Percentiles rank a stretch among this genome's conserved stretches.
Conservation (phyloP, 2,888 invertebrate genomes). For the Xanthia togata region DNA sequence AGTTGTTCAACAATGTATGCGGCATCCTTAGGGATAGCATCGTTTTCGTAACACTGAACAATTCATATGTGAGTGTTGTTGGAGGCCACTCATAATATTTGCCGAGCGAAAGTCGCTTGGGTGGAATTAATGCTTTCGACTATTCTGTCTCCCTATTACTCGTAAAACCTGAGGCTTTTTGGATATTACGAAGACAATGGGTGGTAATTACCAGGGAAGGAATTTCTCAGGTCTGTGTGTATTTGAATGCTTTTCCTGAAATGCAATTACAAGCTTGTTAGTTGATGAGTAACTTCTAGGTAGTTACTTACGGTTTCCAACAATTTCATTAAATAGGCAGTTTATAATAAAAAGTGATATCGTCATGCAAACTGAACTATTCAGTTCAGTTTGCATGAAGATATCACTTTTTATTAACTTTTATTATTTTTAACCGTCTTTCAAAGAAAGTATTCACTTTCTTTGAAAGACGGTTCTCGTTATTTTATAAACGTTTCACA, state of each 20-base stretch:
- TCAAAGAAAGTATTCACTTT: too few species aligned
- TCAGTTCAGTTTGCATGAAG: too few species aligned
- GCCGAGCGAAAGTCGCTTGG: slow-evolving; percentile 71
- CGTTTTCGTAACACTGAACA: slow-evolving; percentile 76
- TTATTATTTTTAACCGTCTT: too few species aligned
- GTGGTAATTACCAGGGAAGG: slow-evolving; percentile 2
- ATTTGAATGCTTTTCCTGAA: not conserved
- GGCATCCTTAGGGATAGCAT: slow-evolving; percentile 71
- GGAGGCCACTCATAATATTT: slow-evolving; percentile 79
- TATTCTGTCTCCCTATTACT: slow-evolving; percentile 50
- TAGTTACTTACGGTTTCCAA: not conserved
- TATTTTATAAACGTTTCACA: not conserved
- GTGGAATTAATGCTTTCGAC: slow-evolving; percentile 65
- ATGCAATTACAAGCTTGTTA: not conserved
- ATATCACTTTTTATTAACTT: too few species aligned
- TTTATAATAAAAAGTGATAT: not conserved
- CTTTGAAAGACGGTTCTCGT: slow-evolving; percentile 3
- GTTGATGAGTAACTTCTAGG: not conserved
- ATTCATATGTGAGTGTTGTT: slow-evolving; percentile 74
- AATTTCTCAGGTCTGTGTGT: not conserved
- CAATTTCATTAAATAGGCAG: not conserved
- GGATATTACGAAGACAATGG: slow-evolving; percentile 37
- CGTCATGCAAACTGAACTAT: not conserved
- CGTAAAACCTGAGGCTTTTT: slow-evolving; percentile 49
- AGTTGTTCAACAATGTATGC: slow-evolving; percentile 74